Evolutionary conservation across 2,113 vertebrate genomes (phyloP).

Genomic region (Etia nguti): DNA sequence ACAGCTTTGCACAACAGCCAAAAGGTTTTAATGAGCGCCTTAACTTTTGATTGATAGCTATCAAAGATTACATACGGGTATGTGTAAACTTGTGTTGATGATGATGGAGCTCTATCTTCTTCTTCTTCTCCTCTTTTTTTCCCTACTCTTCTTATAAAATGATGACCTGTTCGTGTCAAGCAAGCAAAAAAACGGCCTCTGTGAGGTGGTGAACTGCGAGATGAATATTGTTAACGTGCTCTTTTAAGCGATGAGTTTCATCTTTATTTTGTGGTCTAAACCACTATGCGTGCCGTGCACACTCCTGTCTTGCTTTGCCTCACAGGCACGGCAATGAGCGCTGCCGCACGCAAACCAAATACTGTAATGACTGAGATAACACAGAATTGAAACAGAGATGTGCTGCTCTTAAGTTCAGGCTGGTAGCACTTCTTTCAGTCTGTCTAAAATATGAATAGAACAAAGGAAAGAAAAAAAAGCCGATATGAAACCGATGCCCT

Average conservation of each 20-base stretch:
- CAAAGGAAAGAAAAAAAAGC: background rate
- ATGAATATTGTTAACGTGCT: background rate
- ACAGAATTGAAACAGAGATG: background rate
- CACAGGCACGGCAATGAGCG: background rate
- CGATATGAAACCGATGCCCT: background rate
- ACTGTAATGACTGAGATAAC: conserved; percentile 15
- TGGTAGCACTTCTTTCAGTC: background rate
- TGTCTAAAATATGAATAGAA: background rate
- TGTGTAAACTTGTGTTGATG: background rate
- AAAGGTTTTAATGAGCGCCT: background rate
- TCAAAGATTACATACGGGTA: background rate
- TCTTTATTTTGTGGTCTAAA: background rate
- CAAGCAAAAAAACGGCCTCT: background rate
- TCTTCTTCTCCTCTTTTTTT: background rate
- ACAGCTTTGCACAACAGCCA: conserved; percentile 34
- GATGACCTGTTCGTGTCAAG: background rate
- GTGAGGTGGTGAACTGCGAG: background rate
- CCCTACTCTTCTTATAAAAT: background rate
- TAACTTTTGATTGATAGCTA: background rate
- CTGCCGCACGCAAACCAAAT: conserved; percentile 7
- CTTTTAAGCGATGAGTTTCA: background rate
- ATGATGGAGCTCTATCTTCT: background rate
- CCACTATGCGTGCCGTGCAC: background rate
- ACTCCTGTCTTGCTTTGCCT: conserved; percentile 6
- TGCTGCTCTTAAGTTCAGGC: background rate